Conservation (phyloP, 2,113 vertebrate species). For the Hiodon alosoides region DNA sequence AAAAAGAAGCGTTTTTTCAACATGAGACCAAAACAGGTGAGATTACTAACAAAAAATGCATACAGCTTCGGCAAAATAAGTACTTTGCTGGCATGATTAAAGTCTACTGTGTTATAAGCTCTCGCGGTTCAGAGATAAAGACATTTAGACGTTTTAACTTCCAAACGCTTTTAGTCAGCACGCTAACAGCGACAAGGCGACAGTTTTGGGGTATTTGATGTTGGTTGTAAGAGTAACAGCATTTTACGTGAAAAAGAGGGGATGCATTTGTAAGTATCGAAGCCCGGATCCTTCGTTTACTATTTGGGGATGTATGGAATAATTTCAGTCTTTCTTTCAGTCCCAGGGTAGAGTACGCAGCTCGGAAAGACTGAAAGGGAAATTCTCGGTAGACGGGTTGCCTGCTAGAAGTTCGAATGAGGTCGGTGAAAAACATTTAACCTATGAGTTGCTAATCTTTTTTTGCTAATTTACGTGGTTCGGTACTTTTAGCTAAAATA, state of each 20-base stretch:
- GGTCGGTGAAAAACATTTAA: constrained; percentile 37
- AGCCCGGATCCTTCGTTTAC: too few relatives aligned
- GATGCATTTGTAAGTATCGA: too few relatives aligned
- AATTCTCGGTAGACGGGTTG: constrained; percentile 20
- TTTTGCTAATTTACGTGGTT: neutral
- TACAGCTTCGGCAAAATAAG: too few relatives aligned
- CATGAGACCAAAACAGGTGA: constrained; percentile 21
- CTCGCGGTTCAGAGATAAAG: too few relatives aligned
- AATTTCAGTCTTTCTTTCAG: constrained; percentile 34
- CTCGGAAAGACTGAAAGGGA: constrained; percentile 56
- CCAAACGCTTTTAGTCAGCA: too few relatives aligned
- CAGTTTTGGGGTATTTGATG: too few relatives aligned
- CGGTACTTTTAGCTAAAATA: neutral
- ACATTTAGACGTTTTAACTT: too few relatives aligned
- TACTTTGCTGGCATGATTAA: too few relatives aligned
- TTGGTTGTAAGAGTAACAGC: too few relatives aligned
- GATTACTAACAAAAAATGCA: neutral
- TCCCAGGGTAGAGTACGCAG: constrained; percentile 45
- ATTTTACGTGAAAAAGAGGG: too few relatives aligned
- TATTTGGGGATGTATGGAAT: neutral
- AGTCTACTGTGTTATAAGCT: too few relatives aligned
- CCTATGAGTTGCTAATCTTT: neutral
- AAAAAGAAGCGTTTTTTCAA: neutral
- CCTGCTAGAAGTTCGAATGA: constrained; percentile 43
- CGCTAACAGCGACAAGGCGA: too few relatives aligned